These are phyloP conservation scores for Rutpela maculata DNA, from an alignment of 2,888 invertebrate species.

Conservation along the genomic window DNA sequence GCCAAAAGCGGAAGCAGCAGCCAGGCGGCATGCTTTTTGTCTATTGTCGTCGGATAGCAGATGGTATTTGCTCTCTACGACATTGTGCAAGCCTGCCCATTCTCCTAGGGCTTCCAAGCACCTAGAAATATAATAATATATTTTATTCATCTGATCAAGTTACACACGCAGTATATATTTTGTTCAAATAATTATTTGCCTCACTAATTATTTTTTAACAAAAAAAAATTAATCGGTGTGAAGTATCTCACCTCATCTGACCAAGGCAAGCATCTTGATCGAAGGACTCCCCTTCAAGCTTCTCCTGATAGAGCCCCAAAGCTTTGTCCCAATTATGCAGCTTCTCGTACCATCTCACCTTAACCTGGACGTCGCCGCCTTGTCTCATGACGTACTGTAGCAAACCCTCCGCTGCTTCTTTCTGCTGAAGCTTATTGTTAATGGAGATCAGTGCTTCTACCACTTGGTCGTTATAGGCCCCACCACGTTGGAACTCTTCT, in stretches of 20 bases:
- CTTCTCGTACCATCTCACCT: constrained; percentile 98
- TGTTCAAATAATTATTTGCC: too few species aligned
- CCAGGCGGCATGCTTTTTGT: constrained; percentile 89
- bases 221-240: too few species aligned
- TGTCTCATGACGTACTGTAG: constrained; percentile 92
- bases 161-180: too few species aligned
- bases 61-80: constrained; percentile 87
- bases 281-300: constrained; percentile 77
- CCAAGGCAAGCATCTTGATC: constrained; percentile 91
- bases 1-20: constrained; percentile 97
- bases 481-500: constrained; percentile 91
- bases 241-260: constrained; percentile 82
- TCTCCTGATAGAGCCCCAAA: constrained; percentile 88
- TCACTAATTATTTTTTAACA: too few species aligned
- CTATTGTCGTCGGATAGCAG: constrained; percentile 76
- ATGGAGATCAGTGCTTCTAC: constrained; percentile 96
- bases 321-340: constrained; percentile 99
- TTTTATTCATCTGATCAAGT: too few species aligned
- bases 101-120: constrained; percentile 97
- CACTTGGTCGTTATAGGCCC: constrained; percentile 81
- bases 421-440: constrained; percentile 98
- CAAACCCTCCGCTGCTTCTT: constrained; percentile 97
- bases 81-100: constrained; percentile 91
- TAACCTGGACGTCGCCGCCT: constrained; percentile 76
- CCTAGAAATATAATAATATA: too few species aligned